Percentiles rank a stretch among this genome's conserved stretches.
phyloP scores from a whole-genome alignment of 2,797 vertebrate genomes.

The Poeciliopsis presidionis region DNA sequence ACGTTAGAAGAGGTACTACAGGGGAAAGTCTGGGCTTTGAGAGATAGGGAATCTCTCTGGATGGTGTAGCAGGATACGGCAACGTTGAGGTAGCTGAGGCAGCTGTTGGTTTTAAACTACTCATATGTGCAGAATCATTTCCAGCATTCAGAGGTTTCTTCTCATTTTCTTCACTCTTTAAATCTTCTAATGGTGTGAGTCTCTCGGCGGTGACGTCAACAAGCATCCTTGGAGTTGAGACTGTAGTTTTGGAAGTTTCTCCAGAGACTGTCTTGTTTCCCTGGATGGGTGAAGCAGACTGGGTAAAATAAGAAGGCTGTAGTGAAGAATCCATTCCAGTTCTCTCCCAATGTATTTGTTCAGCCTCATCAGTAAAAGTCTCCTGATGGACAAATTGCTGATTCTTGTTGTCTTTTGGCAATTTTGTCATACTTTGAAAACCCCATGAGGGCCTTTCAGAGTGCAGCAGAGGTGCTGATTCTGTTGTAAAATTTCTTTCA shows the following conservation, averaged over 20 bases:
- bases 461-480: constrained; percentile 18
- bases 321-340: constrained; percentile 21
- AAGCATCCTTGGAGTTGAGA: constrained; percentile 8
- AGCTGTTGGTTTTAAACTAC: constrained; percentile 36
- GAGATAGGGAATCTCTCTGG: constrained; percentile 38
- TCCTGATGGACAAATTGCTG: constrained; percentile 38
- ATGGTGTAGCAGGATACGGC: constrained; percentile 12
- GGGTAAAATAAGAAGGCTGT: constrained; percentile 32
- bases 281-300: constrained; percentile 25
- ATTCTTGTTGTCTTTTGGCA: constrained; percentile 34
- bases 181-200: constrained; percentile 37
- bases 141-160: constrained; percentile 44
- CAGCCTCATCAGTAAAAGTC: constrained; percentile 5
- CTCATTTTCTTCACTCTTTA: constrained; percentile 34
- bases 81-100: background rate
- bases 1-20: constrained; percentile 16
- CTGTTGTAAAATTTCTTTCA: constrained; percentile 20
- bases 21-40: constrained; percentile 21
- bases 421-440: constrained; percentile 23
- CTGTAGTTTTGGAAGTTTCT: constrained; percentile 16
- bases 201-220: constrained; percentile 29
- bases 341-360: constrained; percentile 33
- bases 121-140: background rate
- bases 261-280: constrained; percentile 24
- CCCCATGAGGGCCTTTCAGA: constrained; percentile 26